Evolutionary conservation across 2,888 invertebrate species (phyloP), one percentile per base, ranked within the genome.

Genomic region (Notodonta ziczac): DNA sequence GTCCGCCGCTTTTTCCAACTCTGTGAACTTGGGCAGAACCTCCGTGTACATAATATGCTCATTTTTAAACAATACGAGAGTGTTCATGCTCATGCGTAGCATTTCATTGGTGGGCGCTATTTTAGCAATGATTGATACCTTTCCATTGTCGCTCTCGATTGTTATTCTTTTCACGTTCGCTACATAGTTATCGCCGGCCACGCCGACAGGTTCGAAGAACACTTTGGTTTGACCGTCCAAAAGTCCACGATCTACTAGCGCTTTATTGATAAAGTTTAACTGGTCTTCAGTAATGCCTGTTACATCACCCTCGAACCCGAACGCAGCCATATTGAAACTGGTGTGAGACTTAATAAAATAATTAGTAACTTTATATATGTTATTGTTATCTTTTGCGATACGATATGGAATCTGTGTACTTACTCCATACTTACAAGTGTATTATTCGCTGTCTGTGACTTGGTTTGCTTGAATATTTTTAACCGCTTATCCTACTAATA

Each of bases 121-220:
- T 72, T 89, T 89, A 0, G 79, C 86, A 8, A 89, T 73, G 69
- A 88, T 80, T 16, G 58, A 52, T 7, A 65, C n/a, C 4, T 16
- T 63, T 13, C 73, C 78, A 63, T 77, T 63, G 13, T 77, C 75
- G 35, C 70, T 65, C 66, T 77, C 63, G 8, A 80, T 70, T 0
- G 59, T 68, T 24, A 83, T 71, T 59, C 81, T 70, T 61, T 75
- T 81, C 0, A 81, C 75, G 40, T 61, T 71, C 14, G 83, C 77
- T 10, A 60, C 66, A 60, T 76, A 85, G 63, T 83, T 85, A 13
- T 85, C 85, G 13, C 78, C 85, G 0, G 72, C 72, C 61, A 65
- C 65, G 0, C 85, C 84, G 3, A 85, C 78, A 8, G 73, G 56
- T 51, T 76, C 62, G 2, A 87, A 62, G 0, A 53, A 55, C 0